Percentiles rank a stretch among this genome's conserved stretches.
Evolutionary conservation across 2,888 invertebrate species (phyloP).

Genomic region (Metacarcinus magister): DNA sequence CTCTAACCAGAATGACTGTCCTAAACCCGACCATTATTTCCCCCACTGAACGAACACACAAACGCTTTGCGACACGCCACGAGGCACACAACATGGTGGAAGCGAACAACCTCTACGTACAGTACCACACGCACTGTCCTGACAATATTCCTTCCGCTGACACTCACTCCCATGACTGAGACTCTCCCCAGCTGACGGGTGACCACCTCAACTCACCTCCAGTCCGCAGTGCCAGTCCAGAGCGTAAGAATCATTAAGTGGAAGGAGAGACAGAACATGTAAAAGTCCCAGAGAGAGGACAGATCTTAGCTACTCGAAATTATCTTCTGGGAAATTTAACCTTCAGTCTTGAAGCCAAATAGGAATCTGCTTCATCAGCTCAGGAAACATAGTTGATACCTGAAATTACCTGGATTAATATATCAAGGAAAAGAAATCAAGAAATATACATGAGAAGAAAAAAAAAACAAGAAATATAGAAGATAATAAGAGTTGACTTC

Average conservation of each 20-base stretch:
- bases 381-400: background rate
- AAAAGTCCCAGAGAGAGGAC: background rate
- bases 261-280: slow-evolving; percentile 2
- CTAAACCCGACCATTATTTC: background rate
- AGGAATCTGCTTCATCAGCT: no score
- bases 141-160: background rate
- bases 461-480: background rate
- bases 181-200: slow-evolving; percentile 7
- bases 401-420: background rate
- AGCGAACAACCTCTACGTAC: background rate
- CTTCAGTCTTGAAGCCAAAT: background rate
- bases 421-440: background rate
- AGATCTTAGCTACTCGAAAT: background rate
- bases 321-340: background rate
- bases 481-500: background rate
- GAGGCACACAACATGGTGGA: background rate
- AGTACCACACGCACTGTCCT: background rate
- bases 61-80: background rate
- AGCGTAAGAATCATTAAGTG: background rate
- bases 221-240: background rate
- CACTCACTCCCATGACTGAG: slow-evolving; percentile 3
- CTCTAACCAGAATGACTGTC: background rate
- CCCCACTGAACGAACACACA: background rate
- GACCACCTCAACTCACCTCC: background rate
- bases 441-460: background rate